Evolutionary conservation across 2,888 invertebrate species (phyloP).

Genomic region (Endomychus coccineus): DNA sequence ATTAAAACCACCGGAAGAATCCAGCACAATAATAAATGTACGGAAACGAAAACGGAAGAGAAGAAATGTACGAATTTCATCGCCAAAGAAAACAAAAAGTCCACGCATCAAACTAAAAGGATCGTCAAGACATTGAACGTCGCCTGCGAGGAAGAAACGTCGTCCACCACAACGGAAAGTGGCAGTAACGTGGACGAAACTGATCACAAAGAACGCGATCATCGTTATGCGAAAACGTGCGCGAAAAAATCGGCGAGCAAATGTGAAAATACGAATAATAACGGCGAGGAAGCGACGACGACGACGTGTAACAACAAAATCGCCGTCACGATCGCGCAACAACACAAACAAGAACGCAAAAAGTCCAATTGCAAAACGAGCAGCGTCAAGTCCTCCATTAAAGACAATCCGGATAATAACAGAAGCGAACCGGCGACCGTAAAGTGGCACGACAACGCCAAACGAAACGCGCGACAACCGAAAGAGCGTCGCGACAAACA

Average conservation of each 20-base stretch:
- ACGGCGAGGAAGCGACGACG: slow-evolving; percentile 10
- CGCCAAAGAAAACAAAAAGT: slow-evolving; percentile 31
- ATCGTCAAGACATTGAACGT: slow-evolving; percentile 8
- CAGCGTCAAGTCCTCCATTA: slow-evolving; percentile 1
- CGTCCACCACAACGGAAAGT: slow-evolving; percentile 64
- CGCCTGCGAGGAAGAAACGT: slow-evolving; percentile 58
- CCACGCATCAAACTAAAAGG: slow-evolving; percentile 23
- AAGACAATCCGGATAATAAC: slow-evolving; percentile 11
- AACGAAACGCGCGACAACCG: slow-evolving; percentile 24
- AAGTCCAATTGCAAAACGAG: background rate
- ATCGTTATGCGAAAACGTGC: slow-evolving; percentile 25
- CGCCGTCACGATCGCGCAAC: background rate
- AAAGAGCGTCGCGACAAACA: slow-evolving; percentile 35
- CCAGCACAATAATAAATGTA: slow-evolving; percentile 29
- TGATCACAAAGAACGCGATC: slow-evolving; percentile 33
- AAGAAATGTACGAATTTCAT: slow-evolving; percentile 23
- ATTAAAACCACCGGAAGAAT: slow-evolving; percentile 18
- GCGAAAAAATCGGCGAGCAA: slow-evolving; percentile 21
- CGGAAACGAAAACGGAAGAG: slow-evolving; percentile 29
- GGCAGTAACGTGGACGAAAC: slow-evolving; percentile 57
- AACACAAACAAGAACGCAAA: slow-evolving; percentile 7
- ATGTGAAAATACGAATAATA: no score
- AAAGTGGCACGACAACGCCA: slow-evolving; percentile 23
- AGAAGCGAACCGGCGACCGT: slow-evolving; percentile 15
- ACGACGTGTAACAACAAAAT: no score